Conservation (phyloP, 2,888 invertebrate genomes). For the Spialia ferax region DNA sequence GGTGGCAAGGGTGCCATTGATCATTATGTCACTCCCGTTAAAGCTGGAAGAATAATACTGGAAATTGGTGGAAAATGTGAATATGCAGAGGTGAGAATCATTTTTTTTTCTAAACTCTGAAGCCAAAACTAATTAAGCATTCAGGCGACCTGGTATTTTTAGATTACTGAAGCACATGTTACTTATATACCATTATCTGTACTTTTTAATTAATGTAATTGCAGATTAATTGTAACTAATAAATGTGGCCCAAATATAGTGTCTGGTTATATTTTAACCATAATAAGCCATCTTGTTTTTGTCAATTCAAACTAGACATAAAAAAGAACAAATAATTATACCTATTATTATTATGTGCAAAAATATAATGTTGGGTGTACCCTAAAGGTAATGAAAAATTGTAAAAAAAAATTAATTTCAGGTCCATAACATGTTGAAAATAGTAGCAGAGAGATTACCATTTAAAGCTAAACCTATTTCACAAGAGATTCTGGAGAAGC, state of each 20-base stretch:
- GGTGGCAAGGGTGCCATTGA: constrained; percentile 98
- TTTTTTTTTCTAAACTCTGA: too few species aligned
- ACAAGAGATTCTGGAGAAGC: constrained; percentile 90
- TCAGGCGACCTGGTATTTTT: neutral
- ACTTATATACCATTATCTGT: too few species aligned
- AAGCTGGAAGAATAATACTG: constrained; percentile 95
- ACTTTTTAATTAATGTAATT: too few species aligned
- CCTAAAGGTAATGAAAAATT: too few species aligned
- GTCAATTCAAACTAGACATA: too few species aligned
- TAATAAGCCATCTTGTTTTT: too few species aligned
- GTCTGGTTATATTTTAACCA: too few species aligned
- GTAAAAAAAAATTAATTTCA: constrained; percentile 45
- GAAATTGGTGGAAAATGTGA: constrained; percentile 97
- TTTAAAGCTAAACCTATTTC: constrained; percentile 95
- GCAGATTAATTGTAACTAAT: too few species aligned
- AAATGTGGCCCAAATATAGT: too few species aligned
- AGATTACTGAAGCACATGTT: too few species aligned
- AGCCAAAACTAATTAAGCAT: too few species aligned
- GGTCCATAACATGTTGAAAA: constrained; percentile 86
- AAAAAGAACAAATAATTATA: neutral
- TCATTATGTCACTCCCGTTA: constrained; percentile 98
- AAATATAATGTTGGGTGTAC: neutral
- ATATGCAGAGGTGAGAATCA: constrained; percentile 90
- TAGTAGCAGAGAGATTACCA: constrained; percentile 93
- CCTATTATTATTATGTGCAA: neutral